Conservation (phyloP, 2,113 vertebrate species). For the Xyrauchen texanus region DNA sequence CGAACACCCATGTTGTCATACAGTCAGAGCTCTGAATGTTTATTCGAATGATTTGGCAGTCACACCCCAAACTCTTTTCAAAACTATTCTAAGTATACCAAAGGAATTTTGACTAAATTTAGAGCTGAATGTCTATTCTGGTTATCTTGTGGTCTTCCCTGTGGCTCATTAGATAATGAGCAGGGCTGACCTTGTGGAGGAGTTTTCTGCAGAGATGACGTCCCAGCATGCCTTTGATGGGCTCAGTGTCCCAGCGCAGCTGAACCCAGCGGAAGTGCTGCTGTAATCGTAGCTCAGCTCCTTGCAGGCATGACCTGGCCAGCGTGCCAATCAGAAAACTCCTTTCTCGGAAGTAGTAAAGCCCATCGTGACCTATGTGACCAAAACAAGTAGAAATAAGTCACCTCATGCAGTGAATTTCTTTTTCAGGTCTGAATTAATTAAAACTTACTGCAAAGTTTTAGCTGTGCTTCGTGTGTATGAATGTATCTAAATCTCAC, state of each 20-base stretch:
- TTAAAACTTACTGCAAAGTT: too few species aligned
- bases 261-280: slow-evolving; percentile 96
- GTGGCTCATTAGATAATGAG: neutral
- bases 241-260: slow-evolving; percentile 91
- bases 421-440: too few species aligned
- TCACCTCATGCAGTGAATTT: neutral
- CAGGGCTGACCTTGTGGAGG: slow-evolving; percentile 79
- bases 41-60: neutral
- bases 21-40: too few species aligned
- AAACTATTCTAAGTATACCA: neutral
- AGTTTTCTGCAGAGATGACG: slow-evolving; percentile 85
- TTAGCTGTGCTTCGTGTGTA: neutral
- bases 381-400: neutral
- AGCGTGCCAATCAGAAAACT: slow-evolving; percentile 89
- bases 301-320: slow-evolving; percentile 85
- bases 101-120: slow-evolving; percentile 1
- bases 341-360: slow-evolving; percentile 84
- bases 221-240: slow-evolving; percentile 84
- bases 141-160: slow-evolving; percentile 11
- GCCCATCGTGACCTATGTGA: slow-evolving; percentile 76
- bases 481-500: slow-evolving; percentile 62
- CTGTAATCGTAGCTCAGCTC: slow-evolving; percentile 86
- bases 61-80: neutral
- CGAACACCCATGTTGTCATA: too few species aligned
- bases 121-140: slow-evolving; percentile 20